A percentile compares a stretch with the other conserved stretches of the same genome.
phyloP scores from a whole-genome alignment of 2,888 invertebrate species.

The Mesochorus sp. region DNA sequence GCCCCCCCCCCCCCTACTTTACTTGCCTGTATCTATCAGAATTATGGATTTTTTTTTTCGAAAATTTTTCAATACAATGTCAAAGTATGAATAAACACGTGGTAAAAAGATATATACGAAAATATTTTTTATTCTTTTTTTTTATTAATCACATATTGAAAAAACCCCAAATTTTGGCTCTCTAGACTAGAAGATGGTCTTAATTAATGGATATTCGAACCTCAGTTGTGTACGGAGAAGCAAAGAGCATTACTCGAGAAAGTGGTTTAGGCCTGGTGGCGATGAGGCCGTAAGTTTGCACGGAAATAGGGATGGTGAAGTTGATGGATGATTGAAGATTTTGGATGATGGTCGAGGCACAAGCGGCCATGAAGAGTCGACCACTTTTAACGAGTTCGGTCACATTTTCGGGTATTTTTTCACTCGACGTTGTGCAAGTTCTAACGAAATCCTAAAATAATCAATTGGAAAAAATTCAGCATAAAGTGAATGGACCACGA shows the following conservation, averaged over 20 bases:
- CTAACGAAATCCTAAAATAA: slow-evolving; percentile 55
- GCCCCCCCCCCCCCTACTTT: no score
- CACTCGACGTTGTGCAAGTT: slow-evolving; percentile 69
- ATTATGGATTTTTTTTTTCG: background rate
- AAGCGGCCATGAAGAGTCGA: slow-evolving; percentile 85
- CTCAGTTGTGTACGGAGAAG: slow-evolving; percentile 88
- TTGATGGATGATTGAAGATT: slow-evolving; percentile 85
- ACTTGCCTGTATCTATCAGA: background rate
- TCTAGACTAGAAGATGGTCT: background rate
- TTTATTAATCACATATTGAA: no score
- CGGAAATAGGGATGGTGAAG: slow-evolving; percentile 90
- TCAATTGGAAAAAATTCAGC: background rate
- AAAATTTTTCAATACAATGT: background rate
- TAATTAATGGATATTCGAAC: slow-evolving; percentile 70
- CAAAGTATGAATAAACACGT: background rate
- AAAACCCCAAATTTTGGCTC: background rate
- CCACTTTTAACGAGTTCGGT: slow-evolving; percentile 83
- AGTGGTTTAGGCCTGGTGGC: slow-evolving; percentile 90
- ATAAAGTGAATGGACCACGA: no score
- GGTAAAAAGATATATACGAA: background rate
- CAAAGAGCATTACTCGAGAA: slow-evolving; percentile 91
- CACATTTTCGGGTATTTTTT: slow-evolving; percentile 79
- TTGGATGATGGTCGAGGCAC: slow-evolving; percentile 85
- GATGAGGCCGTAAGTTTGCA: slow-evolving; percentile 91
- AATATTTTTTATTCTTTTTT: no score